These are phyloP conservation scores for Phenganax marumi DNA, from an alignment of 92 coral and sea anemone genomes.

Conservation along the genomic window DNA sequence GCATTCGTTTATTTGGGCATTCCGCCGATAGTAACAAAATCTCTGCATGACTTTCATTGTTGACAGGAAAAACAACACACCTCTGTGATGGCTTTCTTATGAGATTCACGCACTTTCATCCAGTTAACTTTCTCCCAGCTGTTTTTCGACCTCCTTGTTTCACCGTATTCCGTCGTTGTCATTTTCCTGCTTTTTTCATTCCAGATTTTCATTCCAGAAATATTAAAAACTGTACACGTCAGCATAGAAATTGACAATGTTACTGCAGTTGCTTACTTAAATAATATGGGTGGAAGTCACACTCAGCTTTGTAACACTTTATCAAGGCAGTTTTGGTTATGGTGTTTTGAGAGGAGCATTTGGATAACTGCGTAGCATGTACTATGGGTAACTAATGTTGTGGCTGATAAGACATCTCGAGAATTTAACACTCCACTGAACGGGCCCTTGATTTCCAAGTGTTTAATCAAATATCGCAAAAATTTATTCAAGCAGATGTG, in stretches of 20 bases:
- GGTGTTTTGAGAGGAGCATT: background rate
- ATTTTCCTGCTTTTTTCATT: too few relatives aligned
- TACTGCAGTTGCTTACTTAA: background rate
- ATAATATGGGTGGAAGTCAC: constrained; percentile 10
- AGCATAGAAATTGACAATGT: constrained; percentile 21
- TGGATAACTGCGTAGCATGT: background rate
- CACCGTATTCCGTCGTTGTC: too few relatives aligned
- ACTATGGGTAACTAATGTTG: background rate
- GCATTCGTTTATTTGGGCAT: too few relatives aligned
- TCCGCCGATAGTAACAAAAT: too few relatives aligned
- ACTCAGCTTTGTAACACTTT: background rate
- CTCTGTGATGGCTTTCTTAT: too few relatives aligned
- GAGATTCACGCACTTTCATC: too few relatives aligned
- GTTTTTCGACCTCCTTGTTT: too few relatives aligned
- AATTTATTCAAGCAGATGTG: background rate
- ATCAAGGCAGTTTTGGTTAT: background rate
- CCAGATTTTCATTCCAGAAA: too few relatives aligned
- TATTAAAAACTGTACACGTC: background rate
- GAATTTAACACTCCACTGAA: background rate
- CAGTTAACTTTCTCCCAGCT: too few relatives aligned
- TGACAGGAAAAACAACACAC: too few relatives aligned
- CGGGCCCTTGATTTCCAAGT: background rate
- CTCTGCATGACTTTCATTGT: too few relatives aligned
- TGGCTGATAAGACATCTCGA: background rate
- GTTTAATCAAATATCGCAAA: background rate